These are phyloP conservation scores for Rotaria macrura DNA, from an alignment of 2,888 invertebrate genomes.

Conservation along the genomic window DNA sequence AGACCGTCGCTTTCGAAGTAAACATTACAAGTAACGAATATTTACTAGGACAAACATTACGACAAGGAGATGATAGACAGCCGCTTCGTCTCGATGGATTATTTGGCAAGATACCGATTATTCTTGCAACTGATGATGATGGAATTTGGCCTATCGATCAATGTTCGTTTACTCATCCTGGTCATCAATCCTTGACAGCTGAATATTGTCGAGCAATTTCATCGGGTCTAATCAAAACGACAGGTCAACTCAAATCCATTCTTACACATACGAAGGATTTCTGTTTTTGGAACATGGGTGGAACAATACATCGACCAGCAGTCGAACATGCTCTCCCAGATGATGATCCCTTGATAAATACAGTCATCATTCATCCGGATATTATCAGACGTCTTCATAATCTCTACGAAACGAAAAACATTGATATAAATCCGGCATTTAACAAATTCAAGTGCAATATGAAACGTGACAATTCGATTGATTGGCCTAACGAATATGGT, in stretches of 20 bases:
- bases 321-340: not conserved
- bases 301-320: not conserved
- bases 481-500: too few relatives aligned
- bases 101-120: not conserved
- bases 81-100: not conserved
- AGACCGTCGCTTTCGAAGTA: not conserved
- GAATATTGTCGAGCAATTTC: not conserved
- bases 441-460: too few relatives aligned
- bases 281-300: not conserved
- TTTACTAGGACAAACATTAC: not conserved
- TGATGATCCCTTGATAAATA: not conserved
- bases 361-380: not conserved
- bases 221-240: not conserved
- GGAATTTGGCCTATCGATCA: not conserved
- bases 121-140: not conserved
- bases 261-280: not conserved
- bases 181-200: not conserved
- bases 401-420: too few relatives aligned
- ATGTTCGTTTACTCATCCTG: not conserved
- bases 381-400: not conserved
- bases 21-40: not conserved
- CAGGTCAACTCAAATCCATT: not conserved
- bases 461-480: too few relatives aligned
- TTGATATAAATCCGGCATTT: too few relatives aligned
- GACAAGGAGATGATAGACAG: not conserved